Evolutionary conservation across 2,888 invertebrate species (phyloP), one percentile per base, ranked within the genome.

Genomic region (Meteorus cinctellus): DNA sequence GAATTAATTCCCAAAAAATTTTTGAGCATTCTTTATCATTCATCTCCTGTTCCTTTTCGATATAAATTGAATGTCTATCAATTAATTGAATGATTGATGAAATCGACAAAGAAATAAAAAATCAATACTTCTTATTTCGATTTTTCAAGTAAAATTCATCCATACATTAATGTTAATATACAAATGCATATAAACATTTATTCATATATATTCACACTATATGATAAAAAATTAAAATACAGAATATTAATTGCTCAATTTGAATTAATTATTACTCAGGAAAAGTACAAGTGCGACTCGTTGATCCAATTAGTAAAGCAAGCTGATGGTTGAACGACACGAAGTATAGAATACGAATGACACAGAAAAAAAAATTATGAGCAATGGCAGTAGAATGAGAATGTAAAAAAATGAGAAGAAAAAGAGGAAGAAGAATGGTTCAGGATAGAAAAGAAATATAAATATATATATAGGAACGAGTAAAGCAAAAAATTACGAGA

Each of bases 201-300:
- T 34, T 16, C n/a, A 24, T 19, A n/a, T 14, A 36, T 55, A 14
- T 36, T 31, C 41, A 70, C 51, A 19, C 31, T 19, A 1, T 12
- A 74, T 81, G 82, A 83, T 78, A 75, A 74, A 79, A 82, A 85
- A 85, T 83, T 85, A 84, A 85, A 84, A 84, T 80, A 84, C 75
- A 81, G 83, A 80, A 84, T 84, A 83, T 85, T 85, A 84, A 84
- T 85, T 82, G 81, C 74, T 79, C 79, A 80, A 84, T 84, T 84
- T 84, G 83, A 83, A 84, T 84, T 82, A 84, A 85, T 85, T 84
- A 84, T 82, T 80, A 55, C 19, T 77, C 76, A 75, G 75, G 77
- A 76, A 62, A 16, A 29, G 59, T 48, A 59, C 34, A 27, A 59
- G 66, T n/a, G 63, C 70, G 59, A 76, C 73, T 79, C 80, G 79